phyloP scores from a whole-genome alignment of 2,888 invertebrate species.

The Tenthredo livida region DNA sequence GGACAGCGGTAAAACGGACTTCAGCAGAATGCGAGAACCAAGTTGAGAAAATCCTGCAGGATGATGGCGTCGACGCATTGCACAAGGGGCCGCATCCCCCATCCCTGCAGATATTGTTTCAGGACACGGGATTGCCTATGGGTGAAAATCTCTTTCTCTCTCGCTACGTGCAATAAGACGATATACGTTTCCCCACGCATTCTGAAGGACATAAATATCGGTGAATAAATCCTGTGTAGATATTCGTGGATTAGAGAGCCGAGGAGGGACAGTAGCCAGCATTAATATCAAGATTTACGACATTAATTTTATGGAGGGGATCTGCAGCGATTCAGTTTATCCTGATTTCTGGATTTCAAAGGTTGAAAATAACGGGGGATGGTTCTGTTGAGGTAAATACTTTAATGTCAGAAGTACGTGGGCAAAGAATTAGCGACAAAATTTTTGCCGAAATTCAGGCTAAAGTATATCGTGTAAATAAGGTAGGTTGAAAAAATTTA shows the following conservation, averaged over 20 bases:
- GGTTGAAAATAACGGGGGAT: not conserved
- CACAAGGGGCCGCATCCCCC: not conserved
- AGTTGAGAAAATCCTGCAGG: not conserved
- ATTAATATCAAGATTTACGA: slow-evolving; percentile 14
- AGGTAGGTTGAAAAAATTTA: not conserved
- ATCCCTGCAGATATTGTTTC: slow-evolving; percentile 38
- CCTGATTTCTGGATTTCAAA: not conserved
- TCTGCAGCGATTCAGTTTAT: not conserved
- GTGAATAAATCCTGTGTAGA: not conserved
- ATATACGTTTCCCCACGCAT: not conserved
- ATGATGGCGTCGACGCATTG: not conserved
- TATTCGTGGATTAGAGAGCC: not conserved
- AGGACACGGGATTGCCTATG: not conserved
- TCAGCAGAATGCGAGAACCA: not conserved
- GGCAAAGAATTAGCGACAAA: not conserved
- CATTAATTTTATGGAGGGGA: not conserved
- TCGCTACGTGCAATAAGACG: slow-evolving; percentile 6
- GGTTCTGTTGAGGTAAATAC: not conserved
- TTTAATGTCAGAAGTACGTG: not conserved
- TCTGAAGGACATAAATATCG: slow-evolving; percentile 24
- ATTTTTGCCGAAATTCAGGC: not conserved
- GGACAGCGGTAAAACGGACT: slow-evolving; percentile 28
- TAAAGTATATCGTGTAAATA: not conserved
- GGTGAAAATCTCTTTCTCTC: not conserved
- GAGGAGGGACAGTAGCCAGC: slow-evolving; percentile 10